These are phyloP conservation scores for Phylloscopus trochilus DNA, from an alignment of 2,113 vertebrate species.

Conservation along the genomic window DNA sequence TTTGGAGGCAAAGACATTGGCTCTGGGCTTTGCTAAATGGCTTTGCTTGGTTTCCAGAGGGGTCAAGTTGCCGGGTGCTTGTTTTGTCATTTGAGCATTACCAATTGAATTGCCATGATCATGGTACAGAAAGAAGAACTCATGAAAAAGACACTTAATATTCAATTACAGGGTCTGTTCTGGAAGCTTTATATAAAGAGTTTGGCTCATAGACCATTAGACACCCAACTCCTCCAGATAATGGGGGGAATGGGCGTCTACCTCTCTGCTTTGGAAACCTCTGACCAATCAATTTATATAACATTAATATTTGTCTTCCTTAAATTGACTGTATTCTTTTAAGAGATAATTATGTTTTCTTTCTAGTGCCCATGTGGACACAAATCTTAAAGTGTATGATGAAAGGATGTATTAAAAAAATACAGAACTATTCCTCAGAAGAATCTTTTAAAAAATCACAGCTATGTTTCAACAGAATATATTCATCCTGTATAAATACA, in stretches of 20 bases:
- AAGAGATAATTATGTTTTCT: conserved; percentile 17
- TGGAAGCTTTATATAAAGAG: background rate
- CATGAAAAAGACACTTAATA: background rate
- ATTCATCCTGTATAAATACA: background rate
- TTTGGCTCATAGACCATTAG: background rate
- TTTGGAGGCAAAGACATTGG: background rate
- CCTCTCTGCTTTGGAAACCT: background rate
- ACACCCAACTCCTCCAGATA: background rate
- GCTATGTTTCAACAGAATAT: background rate
- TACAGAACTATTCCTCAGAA: background rate
- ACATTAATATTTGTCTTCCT: conserved; percentile 11
- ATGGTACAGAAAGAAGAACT: background rate
- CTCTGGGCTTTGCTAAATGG: background rate
- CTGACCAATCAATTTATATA: background rate
- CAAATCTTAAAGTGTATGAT: background rate
- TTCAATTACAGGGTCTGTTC: background rate
- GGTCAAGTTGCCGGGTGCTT: background rate
- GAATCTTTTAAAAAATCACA: background rate
- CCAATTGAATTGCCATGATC: background rate
- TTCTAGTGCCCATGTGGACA: background rate
- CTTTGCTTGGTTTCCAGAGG: background rate
- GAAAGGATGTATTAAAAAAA: background rate
- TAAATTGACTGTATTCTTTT: conserved; percentile 32
- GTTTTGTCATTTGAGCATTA: background rate
- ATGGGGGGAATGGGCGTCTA: background rate